These are phyloP conservation scores for Upupa epops DNA, from an alignment of 2,113 vertebrate species.

Conservation along the genomic window DNA sequence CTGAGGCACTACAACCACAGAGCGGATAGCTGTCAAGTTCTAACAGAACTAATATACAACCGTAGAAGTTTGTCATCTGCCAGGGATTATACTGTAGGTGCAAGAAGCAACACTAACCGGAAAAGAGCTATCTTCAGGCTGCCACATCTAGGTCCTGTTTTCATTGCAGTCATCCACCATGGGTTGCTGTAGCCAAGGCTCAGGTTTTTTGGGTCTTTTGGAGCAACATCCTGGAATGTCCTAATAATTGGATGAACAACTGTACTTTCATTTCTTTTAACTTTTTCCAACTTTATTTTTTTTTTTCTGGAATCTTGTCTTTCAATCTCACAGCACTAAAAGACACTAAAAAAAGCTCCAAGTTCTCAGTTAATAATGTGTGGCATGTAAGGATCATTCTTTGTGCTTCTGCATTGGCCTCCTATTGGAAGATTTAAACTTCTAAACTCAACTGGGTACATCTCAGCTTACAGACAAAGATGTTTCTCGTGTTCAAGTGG, in stretches of 20 bases:
- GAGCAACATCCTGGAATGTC: background rate
- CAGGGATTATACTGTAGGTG: too few relatives aligned
- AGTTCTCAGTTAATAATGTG: background rate
- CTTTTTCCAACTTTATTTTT: background rate
- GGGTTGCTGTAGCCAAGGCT: slow-evolving; percentile 19
- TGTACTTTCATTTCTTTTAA: background rate
- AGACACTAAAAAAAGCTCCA: background rate
- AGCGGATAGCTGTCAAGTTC: background rate
- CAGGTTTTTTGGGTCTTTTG: background rate
- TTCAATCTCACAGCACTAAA: background rate
- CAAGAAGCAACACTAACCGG: background rate
- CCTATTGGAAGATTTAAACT: background rate
- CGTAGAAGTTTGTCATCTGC: background rate
- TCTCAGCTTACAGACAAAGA: background rate
- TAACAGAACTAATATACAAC: background rate
- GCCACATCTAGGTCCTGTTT: background rate
- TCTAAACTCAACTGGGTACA: background rate
- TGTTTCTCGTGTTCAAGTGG: background rate
- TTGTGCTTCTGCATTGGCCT: background rate
- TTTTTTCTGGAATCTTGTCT: background rate
- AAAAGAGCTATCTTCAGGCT: background rate
- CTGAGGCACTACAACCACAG: background rate
- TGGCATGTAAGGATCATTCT: background rate
- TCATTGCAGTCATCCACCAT: background rate
- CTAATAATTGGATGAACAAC: background rate